A percentile compares a stretch with the other conserved stretches of the same genome.
Evolutionary conservation across 1,140 invertebrate genomes (phyloP).

Genomic region (Diprion similis): DNA sequence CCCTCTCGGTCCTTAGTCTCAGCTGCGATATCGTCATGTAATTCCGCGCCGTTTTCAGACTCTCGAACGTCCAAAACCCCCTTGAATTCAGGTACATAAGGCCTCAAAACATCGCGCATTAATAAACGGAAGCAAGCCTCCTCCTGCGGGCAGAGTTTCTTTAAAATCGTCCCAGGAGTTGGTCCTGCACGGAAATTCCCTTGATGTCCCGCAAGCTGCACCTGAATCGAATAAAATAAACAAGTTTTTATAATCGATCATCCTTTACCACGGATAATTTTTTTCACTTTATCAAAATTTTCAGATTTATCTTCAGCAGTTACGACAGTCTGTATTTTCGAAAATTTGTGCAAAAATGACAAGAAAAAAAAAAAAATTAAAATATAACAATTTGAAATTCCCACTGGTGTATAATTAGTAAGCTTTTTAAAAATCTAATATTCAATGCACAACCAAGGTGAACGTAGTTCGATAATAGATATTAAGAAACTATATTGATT

Average conservation of each 20-base stretch:
- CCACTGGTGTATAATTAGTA: too few species aligned
- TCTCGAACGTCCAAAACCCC: slow-evolving; percentile 63
- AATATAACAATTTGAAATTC: too few species aligned
- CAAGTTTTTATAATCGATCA: slow-evolving; percentile 3
- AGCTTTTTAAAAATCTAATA: too few species aligned
- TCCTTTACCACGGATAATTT: slow-evolving; percentile 9
- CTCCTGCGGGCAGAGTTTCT: slow-evolving; percentile 90
- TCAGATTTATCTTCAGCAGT: background rate
- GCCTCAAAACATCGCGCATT: slow-evolving; percentile 86
- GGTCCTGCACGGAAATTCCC: slow-evolving; percentile 94
- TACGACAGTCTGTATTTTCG: slow-evolving; percentile 6
- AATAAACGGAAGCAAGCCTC: slow-evolving; percentile 85
- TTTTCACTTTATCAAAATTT: background rate
- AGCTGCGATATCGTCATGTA: slow-evolving; percentile 23
- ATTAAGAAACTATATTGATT: too few species aligned
- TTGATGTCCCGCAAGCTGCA: slow-evolving; percentile 92
- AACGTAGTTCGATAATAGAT: too few species aligned
- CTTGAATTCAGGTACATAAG: slow-evolving; percentile 91
- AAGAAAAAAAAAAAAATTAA: background rate
- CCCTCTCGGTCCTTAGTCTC: slow-evolving; percentile 28
- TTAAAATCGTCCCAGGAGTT: slow-evolving; percentile 91
- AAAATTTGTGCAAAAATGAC: background rate
- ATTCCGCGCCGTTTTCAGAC: slow-evolving; percentile 35
- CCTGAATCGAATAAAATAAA: slow-evolving; percentile 33
- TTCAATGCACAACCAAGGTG: too few species aligned